A percentile compares a stretch with the other conserved stretches of the same genome.
These are phyloP conservation scores for Megaceryle torquata DNA, from an alignment of 2,113 vertebrate genomes.

Conservation along the genomic window DNA sequence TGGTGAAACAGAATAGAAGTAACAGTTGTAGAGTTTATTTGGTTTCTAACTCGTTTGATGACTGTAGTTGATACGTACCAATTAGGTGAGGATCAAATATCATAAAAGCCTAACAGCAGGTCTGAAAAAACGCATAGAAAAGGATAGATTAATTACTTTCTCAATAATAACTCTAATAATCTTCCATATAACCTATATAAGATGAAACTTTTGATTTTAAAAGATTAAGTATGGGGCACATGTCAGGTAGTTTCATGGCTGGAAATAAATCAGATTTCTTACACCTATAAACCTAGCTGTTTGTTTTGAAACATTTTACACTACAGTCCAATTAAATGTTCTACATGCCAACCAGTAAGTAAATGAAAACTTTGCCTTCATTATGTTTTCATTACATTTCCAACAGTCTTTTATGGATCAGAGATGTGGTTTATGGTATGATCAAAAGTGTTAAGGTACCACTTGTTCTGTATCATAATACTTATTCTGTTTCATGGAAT, in stretches of 20 bases:
- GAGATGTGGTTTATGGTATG: constrained; percentile 48
- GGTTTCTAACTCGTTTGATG: neutral
- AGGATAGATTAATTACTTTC: neutral
- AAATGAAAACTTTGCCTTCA: constrained; percentile 54
- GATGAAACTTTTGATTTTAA: neutral
- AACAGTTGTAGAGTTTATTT: neutral
- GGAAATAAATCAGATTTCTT: neutral
- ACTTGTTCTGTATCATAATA: constrained; percentile 42
- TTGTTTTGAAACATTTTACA: constrained; percentile 35
- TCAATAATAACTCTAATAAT: neutral
- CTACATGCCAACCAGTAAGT: neutral
- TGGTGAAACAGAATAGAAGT: neutral
- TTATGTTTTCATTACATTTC: constrained; percentile 57
- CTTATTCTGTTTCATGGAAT: constrained; percentile 37
- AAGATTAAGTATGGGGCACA: neutral
- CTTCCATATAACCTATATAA: neutral
- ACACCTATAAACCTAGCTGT: neutral
- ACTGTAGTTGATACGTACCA: neutral
- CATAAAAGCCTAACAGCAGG: neutral
- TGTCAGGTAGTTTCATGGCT: neutral
- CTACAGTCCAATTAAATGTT: constrained; percentile 1
- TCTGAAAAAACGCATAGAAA: neutral
- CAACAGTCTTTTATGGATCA: constrained; percentile 23
- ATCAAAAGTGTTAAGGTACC: constrained; percentile 26
- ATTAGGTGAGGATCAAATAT: neutral